Conservation (phyloP, 2,888 invertebrate species). For the Thera britannica region DNA sequence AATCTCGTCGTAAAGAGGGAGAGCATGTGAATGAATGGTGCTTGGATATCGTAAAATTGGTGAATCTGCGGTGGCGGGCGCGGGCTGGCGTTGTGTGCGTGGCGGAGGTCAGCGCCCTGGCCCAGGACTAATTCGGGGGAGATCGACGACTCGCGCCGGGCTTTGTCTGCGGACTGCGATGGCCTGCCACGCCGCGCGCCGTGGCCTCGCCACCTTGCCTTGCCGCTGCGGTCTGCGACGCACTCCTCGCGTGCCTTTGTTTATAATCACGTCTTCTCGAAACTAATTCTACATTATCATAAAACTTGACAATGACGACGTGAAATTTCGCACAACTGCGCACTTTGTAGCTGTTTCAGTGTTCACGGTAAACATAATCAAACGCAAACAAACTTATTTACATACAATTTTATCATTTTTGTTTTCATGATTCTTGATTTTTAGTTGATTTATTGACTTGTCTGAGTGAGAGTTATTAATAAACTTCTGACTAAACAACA, state of each 20-base stretch:
- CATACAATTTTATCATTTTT: conserved; percentile 28
- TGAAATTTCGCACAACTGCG: conserved; percentile 40
- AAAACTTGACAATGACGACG: conserved; percentile 45
- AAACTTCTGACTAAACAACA: conserved; percentile 3
- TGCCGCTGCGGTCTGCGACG: conserved; percentile 32
- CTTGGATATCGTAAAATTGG: conserved; percentile 36
- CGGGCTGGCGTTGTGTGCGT: conserved; percentile 51
- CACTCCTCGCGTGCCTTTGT: conserved; percentile 65
- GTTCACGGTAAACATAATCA: conserved; percentile 37
- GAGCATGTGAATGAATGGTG: conserved; percentile 27
- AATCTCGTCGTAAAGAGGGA: conserved; percentile 14
- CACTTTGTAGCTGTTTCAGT: conserved; percentile 24
- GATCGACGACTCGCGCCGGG: conserved; percentile 79
- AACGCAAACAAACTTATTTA: conserved; percentile 27
- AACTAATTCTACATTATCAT: conserved; percentile 53
- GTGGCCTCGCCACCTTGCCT: conserved; percentile 48
- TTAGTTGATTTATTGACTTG: conserved; percentile 19
- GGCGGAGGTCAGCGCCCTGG: conserved; percentile 78
- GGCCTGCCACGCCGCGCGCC: conserved; percentile 54
- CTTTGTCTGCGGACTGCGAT: conserved; percentile 73
- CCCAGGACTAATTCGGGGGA: conserved; percentile 84
- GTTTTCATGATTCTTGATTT: conserved; percentile 38
- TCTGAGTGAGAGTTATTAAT: background rate
- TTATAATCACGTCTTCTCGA: conserved; percentile 43
- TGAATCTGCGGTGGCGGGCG: conserved; percentile 46